A percentile compares a stretch with the other conserved stretches of the same genome.
Conservation (phyloP, 2,113 vertebrate species). For the Caloenas nicobarica region DNA sequence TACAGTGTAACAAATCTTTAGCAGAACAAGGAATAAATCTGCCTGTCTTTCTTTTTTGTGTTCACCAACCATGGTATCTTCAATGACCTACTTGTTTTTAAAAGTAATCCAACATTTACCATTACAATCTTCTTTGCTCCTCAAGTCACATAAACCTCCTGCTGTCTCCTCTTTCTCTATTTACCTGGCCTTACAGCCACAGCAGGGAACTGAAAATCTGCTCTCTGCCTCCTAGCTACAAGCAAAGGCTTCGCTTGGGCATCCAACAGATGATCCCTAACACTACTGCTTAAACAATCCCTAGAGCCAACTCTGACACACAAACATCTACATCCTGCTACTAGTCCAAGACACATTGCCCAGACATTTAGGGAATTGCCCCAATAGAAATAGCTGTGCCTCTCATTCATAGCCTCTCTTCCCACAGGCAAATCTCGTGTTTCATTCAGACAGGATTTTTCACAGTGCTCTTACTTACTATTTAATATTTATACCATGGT, state of each 20-base stretch:
- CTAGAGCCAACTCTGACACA: background rate
- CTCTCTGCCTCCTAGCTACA: conserved; percentile 6
- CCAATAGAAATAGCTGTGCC: background rate
- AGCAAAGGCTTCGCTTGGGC: conserved; percentile 1
- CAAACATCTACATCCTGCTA: background rate
- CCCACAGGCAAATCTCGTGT: background rate
- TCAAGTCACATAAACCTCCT: conserved; percentile 48
- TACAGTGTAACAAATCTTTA: conserved; percentile 19
- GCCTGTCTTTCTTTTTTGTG: background rate
- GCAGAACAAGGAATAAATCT: conserved; percentile 23
- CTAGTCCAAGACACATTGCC: background rate
- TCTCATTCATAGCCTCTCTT: background rate
- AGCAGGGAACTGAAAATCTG: conserved; percentile 47
- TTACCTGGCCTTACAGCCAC: conserved; percentile 52
- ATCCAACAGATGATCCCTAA: conserved; percentile 6
- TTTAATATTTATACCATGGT: conserved; percentile 22
- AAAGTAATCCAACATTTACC: conserved; percentile 57
- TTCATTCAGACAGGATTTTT: conserved; percentile 31
- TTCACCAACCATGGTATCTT: background rate
- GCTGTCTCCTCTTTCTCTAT: conserved; percentile 48
- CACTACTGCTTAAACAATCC: background rate
- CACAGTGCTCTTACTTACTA: background rate
- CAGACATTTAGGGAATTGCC: background rate
- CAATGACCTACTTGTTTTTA: conserved; percentile 60
- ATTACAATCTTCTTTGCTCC: conserved; percentile 48